Base-by-base conservation (phyloP, 1,140 invertebrate genomes). In the Stratiolaelaps scimitus region DNA sequence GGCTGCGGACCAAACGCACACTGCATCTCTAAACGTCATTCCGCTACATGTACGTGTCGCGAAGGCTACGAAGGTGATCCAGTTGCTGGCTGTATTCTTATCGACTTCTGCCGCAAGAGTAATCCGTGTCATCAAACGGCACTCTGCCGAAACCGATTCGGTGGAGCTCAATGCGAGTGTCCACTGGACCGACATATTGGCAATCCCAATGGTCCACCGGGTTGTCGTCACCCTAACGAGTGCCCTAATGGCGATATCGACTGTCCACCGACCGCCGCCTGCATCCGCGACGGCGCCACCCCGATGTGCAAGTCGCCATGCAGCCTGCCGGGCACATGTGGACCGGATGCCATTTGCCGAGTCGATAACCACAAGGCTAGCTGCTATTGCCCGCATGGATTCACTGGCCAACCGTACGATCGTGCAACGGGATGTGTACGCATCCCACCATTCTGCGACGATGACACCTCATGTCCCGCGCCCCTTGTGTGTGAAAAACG, bases 41-140 rank as follows among this genome's bases (percentile, higher is more conserved):
- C 78, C 68, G 81, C 86, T 0, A 80, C 82, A 23, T 92, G 88
- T 71, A 83, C 85, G 70, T 92, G 88, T 74, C 86, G 88, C 74
- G 86, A 88, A 17, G 88, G 88, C 0, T 90, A 83, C 71, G 88
- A 86, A 10, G 88, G 88, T 13, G 82, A 89, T 76, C 81, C 87
- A 1, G 73, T 80, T 13, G 76, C 72, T 40, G 83, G 82, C 17
- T 92, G 89, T 72, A 74, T 79, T 46, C 75, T 84, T 29, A 84
- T 91, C 47, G 85, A 92, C 74, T 87, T 84, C 71, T 92, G 89
- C 73, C 26, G 53, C 26, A 60, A 60, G 10, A 78, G 80, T 15
- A 80, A 81, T 68, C 87, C 87, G 7, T 92, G 89, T 75, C 87
- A 85, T 17, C 80, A 83, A 43, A 84, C 84, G 43, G 87, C 90